phyloP scores from a whole-genome alignment of 2,888 invertebrate species.

The Metellina segmentata region DNA sequence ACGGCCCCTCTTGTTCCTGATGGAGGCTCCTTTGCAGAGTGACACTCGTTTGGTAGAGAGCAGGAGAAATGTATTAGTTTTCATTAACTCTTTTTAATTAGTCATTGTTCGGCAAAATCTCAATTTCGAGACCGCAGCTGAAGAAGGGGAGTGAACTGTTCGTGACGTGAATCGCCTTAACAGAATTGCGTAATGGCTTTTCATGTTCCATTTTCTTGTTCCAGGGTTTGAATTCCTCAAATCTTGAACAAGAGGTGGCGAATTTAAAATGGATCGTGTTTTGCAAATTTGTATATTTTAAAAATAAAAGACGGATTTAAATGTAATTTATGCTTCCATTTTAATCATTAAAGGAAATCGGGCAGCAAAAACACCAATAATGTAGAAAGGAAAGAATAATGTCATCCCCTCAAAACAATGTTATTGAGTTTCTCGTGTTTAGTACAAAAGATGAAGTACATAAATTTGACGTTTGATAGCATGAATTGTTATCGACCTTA shows the following conservation, averaged over 20 bases:
- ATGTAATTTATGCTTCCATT: too few species aligned
- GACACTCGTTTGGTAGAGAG: conserved; percentile 32
- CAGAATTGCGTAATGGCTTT: not conserved
- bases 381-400: too few species aligned
- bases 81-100: conserved; percentile 61
- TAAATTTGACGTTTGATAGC: too few species aligned
- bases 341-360: too few species aligned
- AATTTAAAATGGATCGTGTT: not conserved
- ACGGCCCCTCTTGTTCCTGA: not conserved
- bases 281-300: too few species aligned
- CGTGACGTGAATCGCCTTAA: conserved; percentile 19
- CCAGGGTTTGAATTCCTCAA: not conserved
- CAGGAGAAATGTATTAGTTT: conserved; percentile 55
- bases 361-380: too few species aligned
- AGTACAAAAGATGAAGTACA: too few species aligned
- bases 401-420: too few species aligned
- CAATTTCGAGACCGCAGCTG: conserved; percentile 5
- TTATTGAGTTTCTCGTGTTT: too few species aligned
- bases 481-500: too few species aligned
- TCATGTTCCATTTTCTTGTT: not conserved
- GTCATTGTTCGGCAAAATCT: conserved; percentile 42
- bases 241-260: not conserved
- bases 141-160: conserved; percentile 5
- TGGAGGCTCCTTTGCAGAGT: not conserved
- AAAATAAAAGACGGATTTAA: too few species aligned